Percentiles rank a stretch among this genome's conserved stretches.
phyloP scores from a whole-genome alignment of 2,113 vertebrate genomes.

The Tachycineta bicolor region DNA sequence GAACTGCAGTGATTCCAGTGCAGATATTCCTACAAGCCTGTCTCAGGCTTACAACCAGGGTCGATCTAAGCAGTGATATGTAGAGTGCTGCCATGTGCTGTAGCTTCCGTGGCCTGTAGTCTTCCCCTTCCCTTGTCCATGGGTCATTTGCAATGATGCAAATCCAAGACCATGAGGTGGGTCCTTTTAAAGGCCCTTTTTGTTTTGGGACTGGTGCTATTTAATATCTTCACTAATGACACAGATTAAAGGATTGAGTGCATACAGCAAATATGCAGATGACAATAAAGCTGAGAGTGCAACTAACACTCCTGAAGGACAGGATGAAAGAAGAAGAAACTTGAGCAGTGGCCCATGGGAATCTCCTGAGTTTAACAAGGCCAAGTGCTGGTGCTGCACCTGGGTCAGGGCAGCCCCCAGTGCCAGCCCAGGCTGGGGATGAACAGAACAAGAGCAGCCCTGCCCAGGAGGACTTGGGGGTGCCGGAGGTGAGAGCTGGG shows the following conservation, averaged over 20 bases:
- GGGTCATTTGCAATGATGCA: neutral
- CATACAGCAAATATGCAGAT: neutral
- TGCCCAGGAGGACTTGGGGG: neutral
- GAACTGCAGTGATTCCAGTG: neutral
- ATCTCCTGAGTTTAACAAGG: neutral
- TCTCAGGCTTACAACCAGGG: neutral
- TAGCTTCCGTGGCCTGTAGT: neutral
- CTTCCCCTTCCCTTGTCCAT: neutral
- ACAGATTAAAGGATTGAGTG: neutral
- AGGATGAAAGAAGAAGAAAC: neutral
- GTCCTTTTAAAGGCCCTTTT: no score
- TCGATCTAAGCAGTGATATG: neutral
- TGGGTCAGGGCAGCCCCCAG: neutral
- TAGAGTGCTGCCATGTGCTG: neutral
- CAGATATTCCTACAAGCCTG: neutral
- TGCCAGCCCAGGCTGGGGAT: neutral
- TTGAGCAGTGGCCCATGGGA: accelerated
- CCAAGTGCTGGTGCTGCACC: neutral
- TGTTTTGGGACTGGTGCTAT: neutral
- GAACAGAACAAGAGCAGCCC: neutral
- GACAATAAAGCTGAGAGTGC: neutral
- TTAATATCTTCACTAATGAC: neutral
- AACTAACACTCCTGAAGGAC: neutral
- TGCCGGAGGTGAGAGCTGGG: neutral
- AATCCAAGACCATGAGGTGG: neutral